Conservation (phyloP, 2,797 vertebrate genomes). For the Ceyx erithaca region DNA sequence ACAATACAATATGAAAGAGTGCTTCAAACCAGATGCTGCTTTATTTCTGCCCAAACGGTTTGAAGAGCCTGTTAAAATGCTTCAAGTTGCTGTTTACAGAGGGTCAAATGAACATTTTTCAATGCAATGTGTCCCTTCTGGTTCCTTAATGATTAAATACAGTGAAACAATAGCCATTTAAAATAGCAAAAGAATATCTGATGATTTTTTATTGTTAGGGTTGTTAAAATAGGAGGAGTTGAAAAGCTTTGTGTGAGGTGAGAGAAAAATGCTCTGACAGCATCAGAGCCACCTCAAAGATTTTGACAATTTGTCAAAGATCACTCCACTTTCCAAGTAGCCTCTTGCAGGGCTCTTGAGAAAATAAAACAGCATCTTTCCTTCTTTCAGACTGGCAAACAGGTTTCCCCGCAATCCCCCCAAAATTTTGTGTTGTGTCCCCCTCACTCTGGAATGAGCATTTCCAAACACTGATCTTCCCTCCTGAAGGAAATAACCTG, state of each 20-base stretch:
- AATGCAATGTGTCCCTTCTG: slow-evolving; percentile 80
- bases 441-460: fast-evolving
- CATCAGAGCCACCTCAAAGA: slow-evolving; percentile 56
- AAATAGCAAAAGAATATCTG: slow-evolving; percentile 76
- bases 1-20: slow-evolving; percentile 73
- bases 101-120: slow-evolving; percentile 79
- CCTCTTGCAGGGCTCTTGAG: slow-evolving; percentile 49
- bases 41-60: slow-evolving; percentile 78
- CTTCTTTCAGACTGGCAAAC: slow-evolving; percentile 30
- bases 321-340: slow-evolving; percentile 57
- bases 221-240: slow-evolving; percentile 71
- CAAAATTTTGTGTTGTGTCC: neutral
- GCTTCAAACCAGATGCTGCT: slow-evolving; percentile 71
- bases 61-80: slow-evolving; percentile 78
- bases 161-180: slow-evolving; percentile 77
- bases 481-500: neutral
- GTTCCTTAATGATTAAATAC: slow-evolving; percentile 79
- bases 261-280: slow-evolving; percentile 71
- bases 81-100: slow-evolving; percentile 76
- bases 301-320: slow-evolving; percentile 74
- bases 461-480: neutral
- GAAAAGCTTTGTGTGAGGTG: slow-evolving; percentile 68
- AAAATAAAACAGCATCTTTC: slow-evolving; percentile 63
- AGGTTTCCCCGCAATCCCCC: slow-evolving; percentile 11
- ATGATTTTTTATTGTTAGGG: slow-evolving; percentile 75